Evolutionary conservation across 2,888 invertebrate genomes (phyloP), one percentile per base, ranked within the genome.

Genomic region (Tolmerus cingulatus): DNA sequence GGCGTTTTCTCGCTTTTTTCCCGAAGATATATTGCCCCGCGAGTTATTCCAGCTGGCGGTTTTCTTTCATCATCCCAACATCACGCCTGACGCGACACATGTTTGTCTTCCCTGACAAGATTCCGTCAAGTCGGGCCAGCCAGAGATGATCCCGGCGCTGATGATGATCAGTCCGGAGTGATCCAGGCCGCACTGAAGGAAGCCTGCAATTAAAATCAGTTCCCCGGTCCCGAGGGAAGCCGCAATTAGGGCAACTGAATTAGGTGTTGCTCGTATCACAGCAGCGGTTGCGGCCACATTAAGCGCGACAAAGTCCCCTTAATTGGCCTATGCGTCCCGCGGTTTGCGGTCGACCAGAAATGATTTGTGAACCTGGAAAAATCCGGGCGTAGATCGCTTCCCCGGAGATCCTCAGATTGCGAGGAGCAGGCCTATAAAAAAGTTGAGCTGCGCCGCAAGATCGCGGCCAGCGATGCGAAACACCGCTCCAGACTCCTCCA

Each of bases 231-330:
- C 66, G 27, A 74, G 37, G 84, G 84, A 84, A 84, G 30, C 40
- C 16, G 84, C 66, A 84, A 74, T 84, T 84, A 84, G 57, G 66
- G 84, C 84, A 57, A 84, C 66, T 23, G 40, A 84, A 84, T 66
- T 84, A 84, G 84, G 84, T 84, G 84, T 84, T 74, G n/a, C 37
- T 46, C 46, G 37, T 84, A 66, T 57, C 84, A 16, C 40, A 30
- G 57, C 81, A n/a, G 51, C 81, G 30, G 27, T 30, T 30, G 30
- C 55, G 19, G 23, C 34, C 55, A 30, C 27, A 34, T 81, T 81
- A 30, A n/a, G 40, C 19, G 23, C 1, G 43, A 40, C 74, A 19
- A 66, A 66, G 40, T 74, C 40, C 40, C 57, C 19, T 37, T 84
- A 84, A 84, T 84, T 57, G 74, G 34, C 16, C 34, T 74, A 37